Conservation (phyloP, 2,888 invertebrate genomes). For the Cancer borealis region DNA sequence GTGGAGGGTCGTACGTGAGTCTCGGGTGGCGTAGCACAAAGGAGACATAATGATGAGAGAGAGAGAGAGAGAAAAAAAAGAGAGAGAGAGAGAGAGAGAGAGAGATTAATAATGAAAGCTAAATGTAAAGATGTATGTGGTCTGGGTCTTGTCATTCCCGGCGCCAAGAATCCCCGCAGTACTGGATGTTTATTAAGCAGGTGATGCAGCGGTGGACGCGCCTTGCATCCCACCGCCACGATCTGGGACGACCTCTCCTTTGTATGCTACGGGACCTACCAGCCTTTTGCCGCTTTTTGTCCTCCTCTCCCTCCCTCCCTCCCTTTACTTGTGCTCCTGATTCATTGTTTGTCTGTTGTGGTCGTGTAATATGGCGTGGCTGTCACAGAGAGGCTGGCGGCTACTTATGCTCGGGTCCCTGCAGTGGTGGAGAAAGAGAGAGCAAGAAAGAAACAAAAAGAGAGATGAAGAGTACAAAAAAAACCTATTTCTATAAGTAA, state of each 20-base stretch:
- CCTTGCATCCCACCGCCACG: background rate
- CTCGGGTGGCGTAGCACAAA: too few relatives aligned
- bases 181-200: conserved; percentile 18
- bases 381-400: background rate
- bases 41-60: background rate
- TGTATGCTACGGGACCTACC: background rate
- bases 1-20: too few relatives aligned
- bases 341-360: conserved; percentile 23
- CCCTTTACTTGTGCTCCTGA: background rate
- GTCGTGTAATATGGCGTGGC: conserved; percentile 32
- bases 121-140: conserved; percentile 5
- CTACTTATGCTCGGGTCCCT: background rate
- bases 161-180: background rate
- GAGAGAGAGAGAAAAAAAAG: background rate
- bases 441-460: background rate
- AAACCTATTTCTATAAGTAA: background rate
- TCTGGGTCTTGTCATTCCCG: background rate
- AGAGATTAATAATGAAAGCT: conserved; percentile 18
- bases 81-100: conserved; percentile 55
- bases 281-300: background rate
- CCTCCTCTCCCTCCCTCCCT: background rate
- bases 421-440: background rate
- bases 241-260: background rate
- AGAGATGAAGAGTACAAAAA: background rate
- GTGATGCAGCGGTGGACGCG: background rate